phyloP scores from a whole-genome alignment of 2,797 vertebrate species.

The Anguilla obscura region DNA sequence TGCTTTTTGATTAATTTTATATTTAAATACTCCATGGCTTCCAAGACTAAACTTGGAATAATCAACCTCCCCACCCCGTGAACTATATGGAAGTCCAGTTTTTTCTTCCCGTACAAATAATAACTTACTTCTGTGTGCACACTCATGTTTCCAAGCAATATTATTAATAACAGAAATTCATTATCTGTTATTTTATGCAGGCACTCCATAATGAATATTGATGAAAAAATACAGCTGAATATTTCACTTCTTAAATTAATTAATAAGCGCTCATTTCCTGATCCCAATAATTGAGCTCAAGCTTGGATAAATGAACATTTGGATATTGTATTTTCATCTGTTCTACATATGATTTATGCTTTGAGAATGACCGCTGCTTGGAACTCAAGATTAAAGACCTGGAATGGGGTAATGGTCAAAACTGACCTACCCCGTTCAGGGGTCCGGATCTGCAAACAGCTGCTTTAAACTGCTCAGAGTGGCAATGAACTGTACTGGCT shows the following conservation, averaged over 20 bases:
- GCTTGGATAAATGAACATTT: background rate
- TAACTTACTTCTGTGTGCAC: background rate
- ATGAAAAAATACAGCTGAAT: background rate
- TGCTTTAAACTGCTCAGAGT: background rate
- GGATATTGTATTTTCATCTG: background rate
- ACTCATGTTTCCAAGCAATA: background rate
- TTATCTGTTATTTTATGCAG: conserved; percentile 4
- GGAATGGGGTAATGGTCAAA: background rate
- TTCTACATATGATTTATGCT: background rate
- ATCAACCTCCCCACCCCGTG: background rate
- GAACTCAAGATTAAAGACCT: background rate
- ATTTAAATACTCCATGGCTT: background rate
- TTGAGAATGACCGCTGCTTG: background rate
- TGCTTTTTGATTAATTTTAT: background rate
- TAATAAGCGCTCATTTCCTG: background rate
- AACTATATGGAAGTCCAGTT: background rate
- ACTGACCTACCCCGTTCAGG: background rate
- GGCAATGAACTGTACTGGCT: background rate
- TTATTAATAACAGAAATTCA: conserved; percentile 16
- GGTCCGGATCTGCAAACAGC: background rate
- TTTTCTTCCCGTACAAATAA: background rate
- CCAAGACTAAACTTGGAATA: background rate
- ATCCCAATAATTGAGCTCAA: background rate
- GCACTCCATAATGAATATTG: conserved; percentile 1
- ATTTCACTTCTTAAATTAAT: background rate